Conservation (phyloP, 2,797 vertebrate genomes). For the Coluber constrictor region DNA sequence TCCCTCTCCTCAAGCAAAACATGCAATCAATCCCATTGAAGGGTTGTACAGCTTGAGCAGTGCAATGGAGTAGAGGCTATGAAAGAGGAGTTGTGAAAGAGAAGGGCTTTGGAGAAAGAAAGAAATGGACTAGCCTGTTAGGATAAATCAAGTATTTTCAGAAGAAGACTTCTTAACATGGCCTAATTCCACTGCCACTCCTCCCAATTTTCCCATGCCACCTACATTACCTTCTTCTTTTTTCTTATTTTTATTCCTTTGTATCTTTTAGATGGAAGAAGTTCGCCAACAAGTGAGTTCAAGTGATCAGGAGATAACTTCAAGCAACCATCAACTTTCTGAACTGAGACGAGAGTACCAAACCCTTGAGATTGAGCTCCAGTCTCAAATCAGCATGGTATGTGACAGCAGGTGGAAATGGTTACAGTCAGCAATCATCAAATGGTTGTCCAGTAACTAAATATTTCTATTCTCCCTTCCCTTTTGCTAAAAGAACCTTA, state of each 20-base stretch:
- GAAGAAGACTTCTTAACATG: background rate
- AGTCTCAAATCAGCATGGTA: conserved; percentile 87
- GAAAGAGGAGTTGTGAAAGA: background rate
- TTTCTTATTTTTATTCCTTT: background rate
- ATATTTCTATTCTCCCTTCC: background rate
- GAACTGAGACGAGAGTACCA: conserved; percentile 79
- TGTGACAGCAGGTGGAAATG: conserved; percentile 29
- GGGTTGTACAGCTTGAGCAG: background rate
- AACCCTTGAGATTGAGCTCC: conserved; percentile 86
- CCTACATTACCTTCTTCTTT: background rate
- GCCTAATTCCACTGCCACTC: background rate
- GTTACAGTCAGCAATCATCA: background rate
- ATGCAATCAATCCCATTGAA: background rate
- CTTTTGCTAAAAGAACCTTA: background rate
- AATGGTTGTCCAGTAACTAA: background rate
- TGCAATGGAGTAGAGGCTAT: background rate
- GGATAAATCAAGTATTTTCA: background rate
- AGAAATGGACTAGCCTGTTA: background rate
- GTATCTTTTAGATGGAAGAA: conserved; percentile 68
- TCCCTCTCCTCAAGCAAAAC: background rate
- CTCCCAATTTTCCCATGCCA: no score
- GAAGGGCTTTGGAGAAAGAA: background rate
- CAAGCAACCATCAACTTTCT: conserved; percentile 76
- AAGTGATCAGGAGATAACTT: conserved; percentile 77
- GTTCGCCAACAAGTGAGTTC: conserved; percentile 74